phyloP scores from a whole-genome alignment of 2,888 invertebrate genomes.

The Meganola albula region DNA sequence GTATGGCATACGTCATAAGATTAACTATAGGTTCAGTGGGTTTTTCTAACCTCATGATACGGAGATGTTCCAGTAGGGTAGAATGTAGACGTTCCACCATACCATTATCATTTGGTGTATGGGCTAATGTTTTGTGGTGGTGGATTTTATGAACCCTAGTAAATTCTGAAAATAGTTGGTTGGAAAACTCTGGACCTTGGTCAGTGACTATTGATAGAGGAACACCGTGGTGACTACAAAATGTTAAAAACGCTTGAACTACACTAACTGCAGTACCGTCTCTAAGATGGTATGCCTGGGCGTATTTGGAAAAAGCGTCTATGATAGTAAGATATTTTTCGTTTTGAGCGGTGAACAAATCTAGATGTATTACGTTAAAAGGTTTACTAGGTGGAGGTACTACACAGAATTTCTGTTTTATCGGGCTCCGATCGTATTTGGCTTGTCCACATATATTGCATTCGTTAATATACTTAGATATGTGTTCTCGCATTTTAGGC shows the following conservation, averaged over 20 bases:
- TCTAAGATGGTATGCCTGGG: slow-evolving; percentile 8
- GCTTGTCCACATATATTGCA: neutral
- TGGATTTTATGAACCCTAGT: slow-evolving; percentile 11
- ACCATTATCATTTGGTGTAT: slow-evolving; percentile 12
- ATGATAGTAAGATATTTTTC: slow-evolving; percentile 10
- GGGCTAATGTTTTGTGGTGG: slow-evolving; percentile 11
- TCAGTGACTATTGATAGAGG: neutral
- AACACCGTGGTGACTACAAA: too few relatives aligned
- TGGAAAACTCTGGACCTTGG: neutral
- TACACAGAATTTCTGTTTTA: slow-evolving; percentile 3
- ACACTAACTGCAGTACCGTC: slow-evolving; percentile 3
- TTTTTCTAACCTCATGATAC: slow-evolving; percentile 12
- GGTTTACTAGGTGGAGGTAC: slow-evolving; percentile 7
- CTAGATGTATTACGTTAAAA: neutral
- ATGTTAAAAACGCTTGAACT: neutral
- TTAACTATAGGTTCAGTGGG: slow-evolving; percentile 7
- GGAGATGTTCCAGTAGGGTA: slow-evolving; percentile 15
- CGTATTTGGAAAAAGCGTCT: too few relatives aligned
- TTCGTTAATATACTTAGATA: slow-evolving; percentile 1
- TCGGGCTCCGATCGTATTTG: slow-evolving; percentile 3
- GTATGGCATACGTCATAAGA: slow-evolving; percentile 15
- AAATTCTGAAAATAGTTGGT: slow-evolving; percentile 16
- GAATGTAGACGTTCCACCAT: slow-evolving; percentile 13
- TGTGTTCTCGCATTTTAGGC: slow-evolving; percentile 1
- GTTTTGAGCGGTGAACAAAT: slow-evolving; percentile 7